phyloP scores from a whole-genome alignment of 2,797 vertebrate species.

The Scleropages formosus region DNA sequence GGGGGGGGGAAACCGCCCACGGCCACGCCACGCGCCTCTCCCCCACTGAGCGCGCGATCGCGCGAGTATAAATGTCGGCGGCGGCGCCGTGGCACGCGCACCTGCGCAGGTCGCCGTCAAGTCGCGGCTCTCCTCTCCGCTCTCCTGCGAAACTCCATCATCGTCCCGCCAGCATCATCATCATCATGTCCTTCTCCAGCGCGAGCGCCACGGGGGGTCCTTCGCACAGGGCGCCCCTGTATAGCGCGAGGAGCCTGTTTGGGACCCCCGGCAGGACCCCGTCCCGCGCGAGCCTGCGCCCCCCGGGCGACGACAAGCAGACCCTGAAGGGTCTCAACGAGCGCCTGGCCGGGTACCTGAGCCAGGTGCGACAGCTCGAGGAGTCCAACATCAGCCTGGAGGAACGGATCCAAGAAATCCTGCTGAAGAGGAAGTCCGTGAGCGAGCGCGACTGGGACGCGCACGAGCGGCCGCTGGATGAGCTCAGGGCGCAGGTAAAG shows the following conservation, averaged over 20 bases:
- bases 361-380: slow-evolving; percentile 30
- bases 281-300: neutral
- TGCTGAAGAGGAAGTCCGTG: slow-evolving; percentile 28
- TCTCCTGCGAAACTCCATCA: no score
- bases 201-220: no score
- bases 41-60: no score
- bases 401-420: slow-evolving; percentile 20
- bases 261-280: slow-evolving; percentile 24
- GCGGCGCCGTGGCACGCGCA: no score
- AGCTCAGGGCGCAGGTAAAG: slow-evolving; percentile 50
- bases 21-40: no score
- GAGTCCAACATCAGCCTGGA: slow-evolving; percentile 31
- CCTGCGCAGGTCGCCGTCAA: no score
- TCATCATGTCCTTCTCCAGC: no score
- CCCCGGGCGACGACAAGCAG: slow-evolving; percentile 16
- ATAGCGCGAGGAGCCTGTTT: slow-evolving; percentile 30
- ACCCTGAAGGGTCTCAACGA: slow-evolving; percentile 36
- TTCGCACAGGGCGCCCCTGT: no score
- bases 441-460: slow-evolving; percentile 47
- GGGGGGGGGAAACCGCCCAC: no score
- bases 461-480: slow-evolving; percentile 42
- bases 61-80: no score
- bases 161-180: no score
- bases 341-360: slow-evolving; percentile 34
- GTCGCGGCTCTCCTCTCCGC: no score